Evolutionary conservation across 1,140 invertebrate species (phyloP).

Genomic region (Drosophila burlai): DNA sequence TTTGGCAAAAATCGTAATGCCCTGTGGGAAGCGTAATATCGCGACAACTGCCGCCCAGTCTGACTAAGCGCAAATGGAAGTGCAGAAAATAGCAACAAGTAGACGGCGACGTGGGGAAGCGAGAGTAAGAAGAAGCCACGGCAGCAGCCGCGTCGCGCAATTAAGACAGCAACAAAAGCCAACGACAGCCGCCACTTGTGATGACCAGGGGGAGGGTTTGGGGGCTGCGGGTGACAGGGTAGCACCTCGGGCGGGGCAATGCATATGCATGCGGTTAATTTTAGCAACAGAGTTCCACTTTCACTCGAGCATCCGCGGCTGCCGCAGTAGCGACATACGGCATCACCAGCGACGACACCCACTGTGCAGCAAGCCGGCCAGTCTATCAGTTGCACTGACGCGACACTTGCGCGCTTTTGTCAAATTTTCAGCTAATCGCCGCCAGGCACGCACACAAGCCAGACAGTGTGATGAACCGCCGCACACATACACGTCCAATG

Average conservation of each 20-base stretch:
- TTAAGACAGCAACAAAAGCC: constrained; percentile 74
- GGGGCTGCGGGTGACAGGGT: not conserved
- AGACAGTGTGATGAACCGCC: constrained; percentile 72
- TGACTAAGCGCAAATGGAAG: constrained; percentile 76
- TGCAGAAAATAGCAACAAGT: constrained; percentile 78
- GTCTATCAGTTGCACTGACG: constrained; percentile 25
- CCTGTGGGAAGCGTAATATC: constrained; percentile 14
- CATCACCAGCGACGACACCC: constrained; percentile 43
- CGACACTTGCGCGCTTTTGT: constrained; percentile 78
- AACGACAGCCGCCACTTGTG: constrained; percentile 42
- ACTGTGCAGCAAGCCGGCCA: constrained; percentile 47
- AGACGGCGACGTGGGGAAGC: constrained; percentile 33
- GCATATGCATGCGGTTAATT: constrained; percentile 70
- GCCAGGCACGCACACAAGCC: constrained; percentile 36
- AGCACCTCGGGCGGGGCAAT: constrained; percentile 39
- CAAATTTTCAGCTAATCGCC: constrained; percentile 75
- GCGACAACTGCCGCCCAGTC: constrained; percentile 67
- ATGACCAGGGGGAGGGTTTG: not conserved
- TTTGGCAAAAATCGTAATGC: constrained; percentile 33
- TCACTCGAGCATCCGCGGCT: constrained; percentile 50
- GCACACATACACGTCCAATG: constrained; percentile 13
- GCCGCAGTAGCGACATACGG: not conserved
- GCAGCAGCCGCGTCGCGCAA: constrained; percentile 55
- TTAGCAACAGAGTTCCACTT: constrained; percentile 80
- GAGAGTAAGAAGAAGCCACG: constrained; percentile 14